Evolutionary conservation across 2,888 invertebrate genomes (phyloP), one percentile per base, ranked within the genome.

Genomic region (Drosophila pseudotakahashii): DNA sequence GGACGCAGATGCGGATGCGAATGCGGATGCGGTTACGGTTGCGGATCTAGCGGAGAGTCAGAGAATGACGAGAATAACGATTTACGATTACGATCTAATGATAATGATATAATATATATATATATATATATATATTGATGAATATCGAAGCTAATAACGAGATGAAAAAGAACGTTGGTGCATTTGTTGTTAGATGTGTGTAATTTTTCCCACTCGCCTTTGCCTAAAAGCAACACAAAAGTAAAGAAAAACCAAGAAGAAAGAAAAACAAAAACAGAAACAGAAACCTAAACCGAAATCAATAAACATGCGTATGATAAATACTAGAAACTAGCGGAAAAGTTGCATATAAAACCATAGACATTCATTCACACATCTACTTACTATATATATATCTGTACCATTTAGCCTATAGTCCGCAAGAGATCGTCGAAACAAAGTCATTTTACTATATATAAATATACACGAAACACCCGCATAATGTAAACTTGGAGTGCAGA

Each of bases 121-220:
- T 55, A 26, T 26, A 48, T 55, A 26, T 26, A 48, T 55, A 72
- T 55, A 68, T 64, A 77, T 64, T 59, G 64, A 75, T 75, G 54
- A 48, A 60, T 62, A 48, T 42, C 34, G 57, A 68, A 19, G 52
- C 55, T 58, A 26, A 60, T 60, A 41, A 41, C 41, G 66, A 67
- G 66, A 72, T 42, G 74, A 84, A 53, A 72, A 79, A 55, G 36
- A 73, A 72, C 62, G 82, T 78, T 83, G 88, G 83, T 83, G 83
- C 83, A 83, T 83, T 83, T 83, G 85, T 83, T 83, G 83, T 83
- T 83, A 88, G 76, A 82, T 83, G 76, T 88, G 85, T 81, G 81
- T 85, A 79, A 84, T 75, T 82, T 83, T 83, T 66, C 64, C 75
- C 84, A 68, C 68, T 69, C 73, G 68, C 73, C 73, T 74, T 73